Base-by-base conservation (phyloP, 2,113 vertebrate genomes). In the Sceloporus tristichus region DNA sequence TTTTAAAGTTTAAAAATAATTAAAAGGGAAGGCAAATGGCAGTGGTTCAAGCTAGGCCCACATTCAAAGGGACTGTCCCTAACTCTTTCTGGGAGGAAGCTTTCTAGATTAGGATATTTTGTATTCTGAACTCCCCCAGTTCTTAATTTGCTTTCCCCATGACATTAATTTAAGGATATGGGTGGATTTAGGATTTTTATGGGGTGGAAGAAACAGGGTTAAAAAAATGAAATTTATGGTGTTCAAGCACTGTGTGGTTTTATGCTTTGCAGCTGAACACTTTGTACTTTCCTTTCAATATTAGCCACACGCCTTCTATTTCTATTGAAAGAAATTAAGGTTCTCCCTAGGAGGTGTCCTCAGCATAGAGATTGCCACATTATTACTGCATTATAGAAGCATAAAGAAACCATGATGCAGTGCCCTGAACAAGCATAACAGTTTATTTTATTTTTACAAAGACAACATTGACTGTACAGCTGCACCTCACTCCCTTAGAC, bases 401-500 rank as follows among this genome's bases (percentile, higher is more conserved):
- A 68, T 84, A 56, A 88, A 70, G 62, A 68, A 84, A 88, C 40
- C 42, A 38, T 84, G 34, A 78, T n/a, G 9, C 74, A 78, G 73
- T 29, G 62, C 48, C 73, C 74, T 68, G 87, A 83, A 77, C 42
- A 84, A 77, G 74, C 65, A 68, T 54, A 68, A 84, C 75, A 78
- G 74, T 88, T 84, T 70, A 59, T 88, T 88, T 88, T 83, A 73
- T 83, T 88, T 88, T 88, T 70, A 88, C 81, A 78, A 84, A 78
- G 29, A 40, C 80, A 77, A 88, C 62, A 21, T 66, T 70, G 73
- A 78, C 65, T 65, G 34, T 56, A 56, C 29, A 78, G 87, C 74
- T 5, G 62, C 48, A 88, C 81, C 74, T 88, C 81, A 29, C 62
- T 78, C 42, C 81, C 18, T 25, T 78, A 68, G 81, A 83, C 87